Evolutionary conservation across 1,140 invertebrate genomes (phyloP).

Genomic region (Phenacoccus solenopsis): DNA sequence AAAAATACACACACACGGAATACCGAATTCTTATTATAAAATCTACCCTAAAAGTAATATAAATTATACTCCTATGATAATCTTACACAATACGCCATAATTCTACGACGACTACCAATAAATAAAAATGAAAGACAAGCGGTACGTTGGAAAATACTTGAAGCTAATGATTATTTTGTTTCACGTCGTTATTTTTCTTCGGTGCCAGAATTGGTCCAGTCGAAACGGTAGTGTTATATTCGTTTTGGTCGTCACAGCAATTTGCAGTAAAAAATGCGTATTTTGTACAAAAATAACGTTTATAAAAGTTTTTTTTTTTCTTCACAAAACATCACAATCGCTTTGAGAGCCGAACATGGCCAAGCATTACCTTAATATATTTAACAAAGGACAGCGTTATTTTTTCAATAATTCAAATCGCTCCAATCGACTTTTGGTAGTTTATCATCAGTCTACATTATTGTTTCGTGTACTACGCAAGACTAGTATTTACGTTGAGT

Average conservation of each 20-base stretch:
- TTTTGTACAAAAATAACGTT: background rate
- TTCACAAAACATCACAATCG: constrained; percentile 15
- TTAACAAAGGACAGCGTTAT: constrained; percentile 1
- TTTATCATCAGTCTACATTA: background rate
- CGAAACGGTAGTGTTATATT: background rate
- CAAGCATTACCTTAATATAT: background rate
- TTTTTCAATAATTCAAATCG: no score
- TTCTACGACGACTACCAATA: background rate
- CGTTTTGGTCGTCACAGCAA: constrained; percentile 1
- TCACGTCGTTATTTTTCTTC: background rate
- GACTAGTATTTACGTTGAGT: background rate
- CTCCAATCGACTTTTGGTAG: background rate
- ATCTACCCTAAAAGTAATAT: background rate
- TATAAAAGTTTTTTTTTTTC: background rate
- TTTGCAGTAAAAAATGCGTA: background rate
- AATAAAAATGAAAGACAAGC: constrained; percentile 13
- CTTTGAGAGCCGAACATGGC: background rate
- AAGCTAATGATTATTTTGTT: background rate
- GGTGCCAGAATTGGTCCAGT: background rate
- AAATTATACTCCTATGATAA: background rate
- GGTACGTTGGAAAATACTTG: background rate
- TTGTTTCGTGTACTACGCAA: background rate
- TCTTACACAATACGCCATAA: background rate
- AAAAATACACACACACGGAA: background rate
- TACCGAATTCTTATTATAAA: background rate